Evolutionary conservation across 2,888 invertebrate genomes (phyloP).

Genomic region (Holacanthella duospinosa): DNA sequence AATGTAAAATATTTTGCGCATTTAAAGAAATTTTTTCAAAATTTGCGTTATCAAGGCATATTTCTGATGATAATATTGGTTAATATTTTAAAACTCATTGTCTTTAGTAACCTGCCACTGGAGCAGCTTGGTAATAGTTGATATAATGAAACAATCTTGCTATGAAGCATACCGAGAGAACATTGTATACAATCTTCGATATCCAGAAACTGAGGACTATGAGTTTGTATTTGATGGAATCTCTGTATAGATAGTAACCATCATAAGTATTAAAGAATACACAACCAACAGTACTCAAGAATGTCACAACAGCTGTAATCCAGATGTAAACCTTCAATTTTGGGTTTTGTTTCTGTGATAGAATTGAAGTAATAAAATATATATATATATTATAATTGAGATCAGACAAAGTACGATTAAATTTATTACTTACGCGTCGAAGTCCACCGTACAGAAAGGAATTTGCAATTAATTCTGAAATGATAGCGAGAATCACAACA

Average conservation of each 20-base stretch:
- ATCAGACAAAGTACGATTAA: not conserved
- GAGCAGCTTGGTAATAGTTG: not conserved
- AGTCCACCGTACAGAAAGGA: not conserved
- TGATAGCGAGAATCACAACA: not conserved
- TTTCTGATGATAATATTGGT: too few relatives aligned
- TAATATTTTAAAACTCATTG: too few relatives aligned
- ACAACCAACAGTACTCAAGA: not conserved
- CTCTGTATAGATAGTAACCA: not conserved
- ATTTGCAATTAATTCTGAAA: not conserved
- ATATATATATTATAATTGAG: not conserved
- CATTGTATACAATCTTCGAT: slow-evolving; percentile 1
- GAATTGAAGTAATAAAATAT: not conserved
- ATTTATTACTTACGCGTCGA: not conserved
- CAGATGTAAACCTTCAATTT: not conserved
- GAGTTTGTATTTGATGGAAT: not conserved
- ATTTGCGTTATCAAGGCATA: too few relatives aligned
- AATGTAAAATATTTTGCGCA: too few relatives aligned
- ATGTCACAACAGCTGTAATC: not conserved
- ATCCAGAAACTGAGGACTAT: not conserved
- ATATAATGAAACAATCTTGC: not conserved
- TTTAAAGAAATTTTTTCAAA: too few relatives aligned
- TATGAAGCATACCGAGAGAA: not conserved
- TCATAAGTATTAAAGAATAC: not conserved
- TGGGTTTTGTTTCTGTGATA: not conserved
- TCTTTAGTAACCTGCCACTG: not conserved